Percentiles rank a stretch among this genome's conserved stretches.
Conservation (phyloP, 1,140 invertebrate genomes). For the Tetranychus cinnabarinus region DNA sequence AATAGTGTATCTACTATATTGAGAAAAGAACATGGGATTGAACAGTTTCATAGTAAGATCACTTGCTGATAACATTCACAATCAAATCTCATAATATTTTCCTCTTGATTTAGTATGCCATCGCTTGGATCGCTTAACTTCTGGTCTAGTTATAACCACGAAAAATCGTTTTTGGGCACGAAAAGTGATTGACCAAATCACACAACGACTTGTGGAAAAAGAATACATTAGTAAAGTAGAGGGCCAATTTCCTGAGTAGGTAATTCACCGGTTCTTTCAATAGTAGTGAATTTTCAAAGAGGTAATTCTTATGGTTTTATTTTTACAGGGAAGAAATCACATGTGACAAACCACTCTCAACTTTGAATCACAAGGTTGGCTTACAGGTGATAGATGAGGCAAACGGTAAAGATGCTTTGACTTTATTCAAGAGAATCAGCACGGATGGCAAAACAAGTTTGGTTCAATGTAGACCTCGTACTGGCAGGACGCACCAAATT, state of each 20-base stretch:
- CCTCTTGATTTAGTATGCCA: conserved; percentile 21
- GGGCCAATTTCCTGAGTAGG: conserved; percentile 85
- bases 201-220: conserved; percentile 70
- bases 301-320: conserved; percentile 15
- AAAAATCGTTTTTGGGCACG: conserved; percentile 70
- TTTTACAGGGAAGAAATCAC: conserved; percentile 43
- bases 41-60: conserved; percentile 64
- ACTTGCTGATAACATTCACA: too few relatives aligned
- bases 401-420: conserved; percentile 69
- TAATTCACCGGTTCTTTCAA: background rate
- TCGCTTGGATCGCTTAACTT: conserved; percentile 32
- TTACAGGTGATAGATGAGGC: conserved; percentile 63
- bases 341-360: conserved; percentile 73
- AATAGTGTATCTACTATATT: conserved; percentile 90
- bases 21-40: conserved; percentile 80
- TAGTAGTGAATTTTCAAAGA: conserved; percentile 1
- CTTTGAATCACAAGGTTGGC: conserved; percentile 81
- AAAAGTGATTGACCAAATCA: conserved; percentile 79
- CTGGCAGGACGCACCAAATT: conserved; percentile 95
- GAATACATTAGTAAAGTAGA: conserved; percentile 92
- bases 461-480: conserved; percentile 66
- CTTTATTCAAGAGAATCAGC: conserved; percentile 64
- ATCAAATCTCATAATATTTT: conserved; percentile 23
- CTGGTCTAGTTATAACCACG: conserved; percentile 66
- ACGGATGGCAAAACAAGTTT: conserved; percentile 66